Percentiles rank a stretch among this genome's conserved stretches.
phyloP scores from a whole-genome alignment of 2,113 vertebrate species.

The Carassius gibelio region DNA sequence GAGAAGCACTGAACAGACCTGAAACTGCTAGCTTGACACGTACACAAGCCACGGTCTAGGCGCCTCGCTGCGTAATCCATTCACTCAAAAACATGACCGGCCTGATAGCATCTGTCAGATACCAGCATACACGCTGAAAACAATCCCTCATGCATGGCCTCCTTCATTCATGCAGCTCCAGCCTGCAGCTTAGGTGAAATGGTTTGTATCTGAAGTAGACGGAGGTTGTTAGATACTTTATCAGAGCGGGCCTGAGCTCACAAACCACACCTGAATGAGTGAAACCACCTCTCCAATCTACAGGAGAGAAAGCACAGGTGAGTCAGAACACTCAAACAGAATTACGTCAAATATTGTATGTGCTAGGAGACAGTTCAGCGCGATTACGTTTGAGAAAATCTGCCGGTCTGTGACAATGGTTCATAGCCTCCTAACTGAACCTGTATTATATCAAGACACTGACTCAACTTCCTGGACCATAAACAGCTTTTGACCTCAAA shows the following conservation, averaged over 20 bases:
- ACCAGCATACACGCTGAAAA: background rate
- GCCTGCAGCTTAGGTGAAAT: background rate
- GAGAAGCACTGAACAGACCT: background rate
- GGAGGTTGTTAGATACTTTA: background rate
- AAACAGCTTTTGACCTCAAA: too few species aligned
- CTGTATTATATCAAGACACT: too few species aligned
- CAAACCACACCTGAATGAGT: background rate
- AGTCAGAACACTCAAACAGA: background rate
- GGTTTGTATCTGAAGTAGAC: background rate
- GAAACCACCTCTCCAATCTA: background rate
- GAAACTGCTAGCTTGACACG: slow-evolving; percentile 10
- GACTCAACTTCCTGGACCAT: too few species aligned
- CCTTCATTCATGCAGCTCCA: background rate
- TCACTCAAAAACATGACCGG: background rate
- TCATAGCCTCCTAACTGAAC: background rate
- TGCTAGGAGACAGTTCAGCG: background rate
- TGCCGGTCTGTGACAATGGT: background rate
- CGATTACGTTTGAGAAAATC: too few species aligned
- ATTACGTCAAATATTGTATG: background rate
- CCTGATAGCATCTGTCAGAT: slow-evolving; percentile 5
- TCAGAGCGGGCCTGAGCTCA: background rate
- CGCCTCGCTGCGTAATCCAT: background rate
- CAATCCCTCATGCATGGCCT: slow-evolving; percentile 7
- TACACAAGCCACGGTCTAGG: background rate
- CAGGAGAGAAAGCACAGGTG: background rate